Base-by-base conservation (phyloP, 2,797 vertebrate species). In the Eleutherodactylus coqui region DNA sequence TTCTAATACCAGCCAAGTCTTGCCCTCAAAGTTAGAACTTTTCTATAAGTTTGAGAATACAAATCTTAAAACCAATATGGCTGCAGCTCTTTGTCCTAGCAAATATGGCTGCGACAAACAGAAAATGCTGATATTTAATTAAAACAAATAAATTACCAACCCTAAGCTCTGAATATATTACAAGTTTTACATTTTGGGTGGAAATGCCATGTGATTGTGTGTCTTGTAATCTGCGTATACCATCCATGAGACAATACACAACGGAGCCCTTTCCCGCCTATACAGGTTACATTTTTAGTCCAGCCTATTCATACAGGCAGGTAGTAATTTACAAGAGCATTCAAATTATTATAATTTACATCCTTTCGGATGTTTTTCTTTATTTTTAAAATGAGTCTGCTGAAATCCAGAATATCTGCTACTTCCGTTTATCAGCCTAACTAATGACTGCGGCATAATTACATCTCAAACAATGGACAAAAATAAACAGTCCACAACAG, bases 381-480 rank as follows among this genome's bases (percentile, higher is more conserved):
- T 43, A 29, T 36, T 27, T 62, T 29, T 29, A 62, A 21, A 55
- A 51, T 11, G n/a, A 58, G 34, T 34, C 43, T 72, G 67, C 32
- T 55, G 32, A 41, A 70, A 72, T 70, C 21, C 14, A 75, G 45
- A 75, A 49, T 75, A 83, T 60, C 53, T 27, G 27, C 38, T 36
- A 45, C 53, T 83, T 83, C 19, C 38, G n/a, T 79, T 16, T 24
- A 64, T 53, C 75, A 51, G 75, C 10, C 49, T 49, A 55, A 55
- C 75, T 55, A 77, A 55, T 70, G n/a, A 69, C n/a, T 85, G 34
- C 49, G 4, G 24, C 10, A 21, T 79, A 55, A 79, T 70, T 58
- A 85, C 36, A 41, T 5, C 16, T 67, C 32, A 53, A 78, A 72
- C 49, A 67, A 75, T 83, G 53, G n/a, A 27, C 62, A 78, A 79